A percentile compares a stretch with the other conserved stretches of the same genome.
Conservation (phyloP, 2,113 vertebrate genomes). For the Gila orcuttii region DNA sequence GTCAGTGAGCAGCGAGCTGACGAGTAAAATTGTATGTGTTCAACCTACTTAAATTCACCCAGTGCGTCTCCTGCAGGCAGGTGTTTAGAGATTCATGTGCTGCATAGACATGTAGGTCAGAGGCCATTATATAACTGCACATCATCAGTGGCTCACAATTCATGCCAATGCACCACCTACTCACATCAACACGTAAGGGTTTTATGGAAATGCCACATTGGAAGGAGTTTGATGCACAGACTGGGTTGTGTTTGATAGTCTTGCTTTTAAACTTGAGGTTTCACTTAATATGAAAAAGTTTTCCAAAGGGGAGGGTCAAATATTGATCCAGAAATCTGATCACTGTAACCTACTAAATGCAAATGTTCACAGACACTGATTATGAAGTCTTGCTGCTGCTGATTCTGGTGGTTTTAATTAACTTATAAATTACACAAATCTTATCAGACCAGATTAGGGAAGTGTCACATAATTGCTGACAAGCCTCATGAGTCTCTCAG, state of each 20-base stretch:
- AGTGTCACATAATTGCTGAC: constrained; percentile 5
- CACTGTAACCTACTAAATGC: neutral
- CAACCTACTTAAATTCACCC: constrained; percentile 34
- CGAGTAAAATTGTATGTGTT: constrained; percentile 22
- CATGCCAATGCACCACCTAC: constrained; percentile 20
- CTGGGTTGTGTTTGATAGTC: neutral
- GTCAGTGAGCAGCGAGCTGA: neutral
- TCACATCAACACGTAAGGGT: neutral
- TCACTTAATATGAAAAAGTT: neutral
- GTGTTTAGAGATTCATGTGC: neutral
- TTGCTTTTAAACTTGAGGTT: neutral
- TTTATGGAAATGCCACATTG: constrained; percentile 1
- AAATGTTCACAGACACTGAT: constrained; percentile 8
- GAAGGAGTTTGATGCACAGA: neutral
- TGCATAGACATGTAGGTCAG: constrained; percentile 28
- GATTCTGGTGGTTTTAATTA: constrained; percentile 16
- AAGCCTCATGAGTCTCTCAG: neutral
- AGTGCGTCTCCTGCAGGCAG: constrained; percentile 13
- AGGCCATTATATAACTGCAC: constrained; percentile 10
- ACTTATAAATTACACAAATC: neutral
- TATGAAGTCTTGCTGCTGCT: neutral
- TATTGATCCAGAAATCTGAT: neutral
- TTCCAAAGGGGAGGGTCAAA: neutral
- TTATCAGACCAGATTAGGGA: constrained; percentile 5
- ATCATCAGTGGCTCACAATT: neutral